These are phyloP conservation scores for Danaus chrysippus DNA, from an alignment of 2,888 invertebrate species.

Conservation along the genomic window DNA sequence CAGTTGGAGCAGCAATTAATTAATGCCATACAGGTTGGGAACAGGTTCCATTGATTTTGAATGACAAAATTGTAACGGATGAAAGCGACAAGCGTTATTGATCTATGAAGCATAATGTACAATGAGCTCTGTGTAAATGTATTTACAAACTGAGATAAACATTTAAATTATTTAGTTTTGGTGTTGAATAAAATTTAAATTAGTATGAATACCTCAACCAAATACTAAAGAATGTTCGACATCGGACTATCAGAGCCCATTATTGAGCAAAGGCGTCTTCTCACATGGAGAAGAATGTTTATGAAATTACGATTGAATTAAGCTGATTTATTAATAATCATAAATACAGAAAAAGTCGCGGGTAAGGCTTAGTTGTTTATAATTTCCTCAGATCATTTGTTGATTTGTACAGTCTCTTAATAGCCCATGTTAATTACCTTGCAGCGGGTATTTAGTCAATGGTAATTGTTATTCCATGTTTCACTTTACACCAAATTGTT, in stretches of 20 bases:
- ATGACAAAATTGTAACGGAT: constrained; percentile 16
- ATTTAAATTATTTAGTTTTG: too few species aligned
- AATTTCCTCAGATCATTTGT: background rate
- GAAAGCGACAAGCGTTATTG: background rate
- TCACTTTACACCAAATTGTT: constrained; percentile 3
- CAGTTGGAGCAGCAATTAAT: constrained; percentile 14
- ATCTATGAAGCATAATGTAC: background rate
- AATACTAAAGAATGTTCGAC: too few species aligned
- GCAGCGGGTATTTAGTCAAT: constrained; percentile 11
- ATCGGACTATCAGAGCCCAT: too few species aligned
- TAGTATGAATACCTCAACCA: too few species aligned
- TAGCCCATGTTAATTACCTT: constrained; percentile 16
- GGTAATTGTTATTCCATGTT: constrained; percentile 17
- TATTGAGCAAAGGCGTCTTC: too few species aligned
- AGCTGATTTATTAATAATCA: too few species aligned
- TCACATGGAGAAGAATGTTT: too few species aligned
- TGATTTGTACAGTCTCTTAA: background rate
- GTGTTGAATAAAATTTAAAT: too few species aligned
- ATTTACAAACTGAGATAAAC: too few species aligned
- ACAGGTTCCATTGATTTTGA: constrained; percentile 13
- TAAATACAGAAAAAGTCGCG: too few species aligned
- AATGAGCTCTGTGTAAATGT: background rate
- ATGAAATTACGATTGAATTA: too few species aligned
- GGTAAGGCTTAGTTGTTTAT: too few species aligned
- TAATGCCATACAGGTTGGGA: constrained; percentile 16